Conservation (phyloP, 2,888 invertebrate species). For the Thereva unica region DNA sequence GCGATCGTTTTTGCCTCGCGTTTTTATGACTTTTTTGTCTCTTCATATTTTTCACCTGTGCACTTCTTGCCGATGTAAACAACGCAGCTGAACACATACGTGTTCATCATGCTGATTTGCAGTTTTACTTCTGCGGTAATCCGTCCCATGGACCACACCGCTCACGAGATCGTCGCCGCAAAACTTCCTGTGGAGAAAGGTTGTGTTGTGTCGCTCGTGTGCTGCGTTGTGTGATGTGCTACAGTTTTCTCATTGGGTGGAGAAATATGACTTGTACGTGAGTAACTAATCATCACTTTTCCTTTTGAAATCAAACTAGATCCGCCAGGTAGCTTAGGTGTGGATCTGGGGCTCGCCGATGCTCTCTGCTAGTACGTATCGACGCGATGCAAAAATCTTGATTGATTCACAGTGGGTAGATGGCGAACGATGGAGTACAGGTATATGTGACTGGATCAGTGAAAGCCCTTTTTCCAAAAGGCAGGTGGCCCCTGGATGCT, state of each 20-base stretch:
- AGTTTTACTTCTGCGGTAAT: no score
- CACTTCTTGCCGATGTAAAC: neutral
- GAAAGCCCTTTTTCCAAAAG: slow-evolving; percentile 38
- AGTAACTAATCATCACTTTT: slow-evolving; percentile 2
- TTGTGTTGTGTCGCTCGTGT: no score
- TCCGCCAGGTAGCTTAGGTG: neutral
- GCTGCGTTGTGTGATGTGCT: no score
- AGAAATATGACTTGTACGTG: neutral
- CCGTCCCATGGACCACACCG: no score
- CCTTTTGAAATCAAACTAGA: slow-evolving; percentile 5
- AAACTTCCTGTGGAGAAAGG: no score
- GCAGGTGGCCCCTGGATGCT: no score
- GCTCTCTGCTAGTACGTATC: no score
- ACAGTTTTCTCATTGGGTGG: no score
- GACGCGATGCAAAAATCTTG: slow-evolving; percentile 8
- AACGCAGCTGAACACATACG: no score
- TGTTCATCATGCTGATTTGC: no score
- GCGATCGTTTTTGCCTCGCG: slow-evolving; percentile 23
- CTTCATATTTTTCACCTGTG: neutral
- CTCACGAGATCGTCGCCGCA: no score
- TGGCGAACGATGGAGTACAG: neutral
- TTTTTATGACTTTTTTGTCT: slow-evolving; percentile 12
- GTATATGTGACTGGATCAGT: slow-evolving; percentile 30
- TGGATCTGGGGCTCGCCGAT: no score
- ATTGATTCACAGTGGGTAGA: slow-evolving; percentile 29